Conservation (phyloP, 2,888 invertebrate genomes). For the Cecidostiba fungosa region DNA sequence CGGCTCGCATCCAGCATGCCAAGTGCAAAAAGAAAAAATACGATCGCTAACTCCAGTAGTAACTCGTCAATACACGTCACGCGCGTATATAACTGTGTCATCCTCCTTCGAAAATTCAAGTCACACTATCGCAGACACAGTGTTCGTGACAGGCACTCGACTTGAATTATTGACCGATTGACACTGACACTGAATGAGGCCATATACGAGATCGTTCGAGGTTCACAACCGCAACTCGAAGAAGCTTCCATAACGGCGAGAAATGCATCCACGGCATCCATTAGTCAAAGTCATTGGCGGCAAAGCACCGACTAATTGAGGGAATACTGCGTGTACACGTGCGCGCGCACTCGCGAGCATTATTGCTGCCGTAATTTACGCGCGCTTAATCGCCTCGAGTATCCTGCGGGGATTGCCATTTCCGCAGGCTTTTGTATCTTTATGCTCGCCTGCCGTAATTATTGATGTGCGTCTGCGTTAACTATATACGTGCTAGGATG, state of each 20-base stretch:
- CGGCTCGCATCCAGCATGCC: not conserved
- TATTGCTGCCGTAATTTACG: constrained; percentile 46
- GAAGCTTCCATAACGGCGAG: not conserved
- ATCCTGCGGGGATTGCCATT: not conserved
- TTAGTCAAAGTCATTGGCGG: constrained; percentile 42
- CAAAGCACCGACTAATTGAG: constrained; percentile 15
- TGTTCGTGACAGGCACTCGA: not conserved
- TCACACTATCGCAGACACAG: not conserved
- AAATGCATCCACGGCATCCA: not conserved
- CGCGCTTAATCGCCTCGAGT: constrained; percentile 26
- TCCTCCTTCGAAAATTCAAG: constrained; percentile 35
- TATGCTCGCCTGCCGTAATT: constrained; percentile 12
- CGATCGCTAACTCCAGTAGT: not conserved
- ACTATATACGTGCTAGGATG: not conserved
- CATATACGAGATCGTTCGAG: not conserved
- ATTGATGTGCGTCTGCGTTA: not conserved
- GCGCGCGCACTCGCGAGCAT: constrained; percentile 3
- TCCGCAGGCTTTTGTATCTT: not conserved
- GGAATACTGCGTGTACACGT: constrained; percentile 15
- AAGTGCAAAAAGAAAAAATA: not conserved
- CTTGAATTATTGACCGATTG: constrained; percentile 43
- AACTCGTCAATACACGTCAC: constrained; percentile 7
- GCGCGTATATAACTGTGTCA: constrained; percentile 41
- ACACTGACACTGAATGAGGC: constrained; percentile 54
- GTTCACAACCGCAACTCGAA: not conserved